Base-by-base conservation (phyloP, 2,797 vertebrate species). In the Helicolenus hilgendorfi region DNA sequence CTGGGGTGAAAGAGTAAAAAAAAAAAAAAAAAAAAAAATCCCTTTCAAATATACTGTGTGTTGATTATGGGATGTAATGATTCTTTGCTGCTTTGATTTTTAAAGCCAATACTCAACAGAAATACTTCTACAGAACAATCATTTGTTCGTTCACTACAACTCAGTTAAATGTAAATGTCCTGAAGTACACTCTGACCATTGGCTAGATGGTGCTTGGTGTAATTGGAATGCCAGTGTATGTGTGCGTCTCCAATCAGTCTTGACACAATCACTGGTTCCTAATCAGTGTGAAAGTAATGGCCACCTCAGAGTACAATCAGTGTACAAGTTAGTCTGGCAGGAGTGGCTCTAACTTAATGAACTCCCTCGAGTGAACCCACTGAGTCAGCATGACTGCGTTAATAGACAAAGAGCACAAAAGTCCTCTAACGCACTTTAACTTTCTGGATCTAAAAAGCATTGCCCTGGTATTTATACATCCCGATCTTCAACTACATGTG, bases 201-300 rank as follows among this genome's bases (percentile, higher is more conserved):
- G 75, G 31, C 82, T 77, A 13, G 72, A 84, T 91, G 90, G 73
- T 81, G 63, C 84, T 92, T 63, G 83, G 60, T 84, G 83, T 93
- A 92, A 95, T 91, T 94, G 84, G 81, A 91, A 89, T 84, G 86
- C 79, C 85, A 76, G 70, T 72, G 71, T 78, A 68, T 83, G 80
- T 78, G 81, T 93, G 80, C 15, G 58, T 93, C 76, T 65, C 81
- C 85, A 94, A 92, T 94, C 90, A 91, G 81, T 88, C 75, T 81
- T 56, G 85, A 89, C 81, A 92, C 92, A 93, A 92, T 94, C 92
- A 84, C 84, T 31, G 45, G 78, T 69, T 84, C 65, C 92, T 94
- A 96, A 96, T 97, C 96, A 94, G 93, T 78, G 84, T 73, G 68
- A 93, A 87, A 90, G 88, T 94, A 96, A 94, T 93, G 94, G 83